Conservation (phyloP, 2,888 invertebrate genomes). For the Pterostichus madidus region DNA sequence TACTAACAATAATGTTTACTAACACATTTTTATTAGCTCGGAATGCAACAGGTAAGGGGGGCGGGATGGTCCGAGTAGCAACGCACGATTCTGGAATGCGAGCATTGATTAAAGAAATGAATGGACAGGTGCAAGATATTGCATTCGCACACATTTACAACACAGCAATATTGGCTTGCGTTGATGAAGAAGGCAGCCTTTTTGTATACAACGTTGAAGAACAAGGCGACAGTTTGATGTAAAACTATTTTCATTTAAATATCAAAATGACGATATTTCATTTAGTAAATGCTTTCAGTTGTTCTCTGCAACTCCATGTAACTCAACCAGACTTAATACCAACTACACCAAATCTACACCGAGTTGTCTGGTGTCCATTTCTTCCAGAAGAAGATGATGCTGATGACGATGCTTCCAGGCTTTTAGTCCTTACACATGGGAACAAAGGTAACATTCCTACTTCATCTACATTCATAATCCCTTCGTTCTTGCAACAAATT, state of each 20-base stretch:
- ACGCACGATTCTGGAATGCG: slow-evolving; percentile 88
- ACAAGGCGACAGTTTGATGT: slow-evolving; percentile 80
- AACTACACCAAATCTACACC: slow-evolving; percentile 79
- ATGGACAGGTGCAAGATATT: slow-evolving; percentile 93
- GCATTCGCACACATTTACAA: slow-evolving; percentile 92
- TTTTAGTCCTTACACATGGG: slow-evolving; percentile 90
- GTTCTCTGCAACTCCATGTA: slow-evolving; percentile 81
- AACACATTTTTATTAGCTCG: slow-evolving; percentile 52
- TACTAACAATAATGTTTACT: slow-evolving; percentile 30
- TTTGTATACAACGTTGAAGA: slow-evolving; percentile 89
- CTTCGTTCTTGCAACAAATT: no score
- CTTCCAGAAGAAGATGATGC: slow-evolving; percentile 86
- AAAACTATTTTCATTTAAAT: slow-evolving; percentile 74
- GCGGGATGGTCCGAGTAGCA: slow-evolving; percentile 91
- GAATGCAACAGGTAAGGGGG: slow-evolving; percentile 74
- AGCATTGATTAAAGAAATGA: slow-evolving; percentile 91
- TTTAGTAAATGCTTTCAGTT: slow-evolving; percentile 74
- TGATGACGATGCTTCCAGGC: slow-evolving; percentile 85
- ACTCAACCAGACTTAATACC: slow-evolving; percentile 76
- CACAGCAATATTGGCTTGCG: slow-evolving; percentile 90
- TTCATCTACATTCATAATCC: no score
- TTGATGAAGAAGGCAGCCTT: slow-evolving; percentile 91
- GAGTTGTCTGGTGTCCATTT: slow-evolving; percentile 97
- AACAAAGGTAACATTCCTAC: slow-evolving; percentile 79
- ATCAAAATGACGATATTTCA: neutral